Percentiles rank a stretch among this genome's conserved stretches.
Evolutionary conservation across 1,140 invertebrate species (phyloP).

Genomic region (Zophobas morio): DNA sequence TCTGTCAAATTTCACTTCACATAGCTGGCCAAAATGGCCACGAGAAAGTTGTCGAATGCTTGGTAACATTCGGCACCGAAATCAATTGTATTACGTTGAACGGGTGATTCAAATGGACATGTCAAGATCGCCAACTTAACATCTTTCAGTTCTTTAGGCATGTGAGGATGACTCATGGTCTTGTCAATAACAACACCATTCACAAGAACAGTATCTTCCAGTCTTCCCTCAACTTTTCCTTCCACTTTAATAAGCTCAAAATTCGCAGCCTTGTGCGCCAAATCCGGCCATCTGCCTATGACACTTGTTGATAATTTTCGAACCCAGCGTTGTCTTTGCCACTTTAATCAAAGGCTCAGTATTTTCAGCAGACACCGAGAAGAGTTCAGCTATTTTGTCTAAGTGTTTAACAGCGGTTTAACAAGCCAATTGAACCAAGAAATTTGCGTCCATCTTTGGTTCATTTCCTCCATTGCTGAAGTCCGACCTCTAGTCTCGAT

Average conservation of each 20-base stretch:
- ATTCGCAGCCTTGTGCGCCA: slow-evolving; percentile 96
- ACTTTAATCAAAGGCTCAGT: slow-evolving; percentile 92
- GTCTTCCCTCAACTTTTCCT: slow-evolving; percentile 95
- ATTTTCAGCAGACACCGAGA: slow-evolving; percentile 87
- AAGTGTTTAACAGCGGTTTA: slow-evolving; percentile 90
- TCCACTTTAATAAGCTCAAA: slow-evolving; percentile 99
- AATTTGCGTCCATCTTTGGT: too few species aligned
- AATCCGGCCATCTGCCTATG: slow-evolving; percentile 97
- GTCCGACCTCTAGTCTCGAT: too few species aligned
- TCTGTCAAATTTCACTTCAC: too few species aligned
- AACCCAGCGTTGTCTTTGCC: slow-evolving; percentile 98
- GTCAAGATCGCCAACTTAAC: slow-evolving; percentile 98
- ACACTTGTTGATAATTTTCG: slow-evolving; percentile 97
- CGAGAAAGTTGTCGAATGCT: too few species aligned
- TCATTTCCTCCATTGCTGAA: too few species aligned
- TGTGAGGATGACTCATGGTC: slow-evolving; percentile 99
- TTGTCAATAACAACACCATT: slow-evolving; percentile 98
- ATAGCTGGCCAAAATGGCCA: too few species aligned
- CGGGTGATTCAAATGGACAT: slow-evolving; percentile 99
- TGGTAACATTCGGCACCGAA: too few species aligned
- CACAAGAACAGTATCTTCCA: slow-evolving; percentile 98
- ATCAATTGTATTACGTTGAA: too few species aligned
- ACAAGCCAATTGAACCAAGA: slow-evolving; percentile 97
- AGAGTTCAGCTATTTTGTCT: slow-evolving; percentile 90
- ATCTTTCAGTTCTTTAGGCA: slow-evolving; percentile 98